A percentile compares a stretch with the other conserved stretches of the same genome.
These are phyloP conservation scores for Ladona fulva DNA, from an alignment of 1,140 invertebrate genomes.

Conservation along the genomic window DNA sequence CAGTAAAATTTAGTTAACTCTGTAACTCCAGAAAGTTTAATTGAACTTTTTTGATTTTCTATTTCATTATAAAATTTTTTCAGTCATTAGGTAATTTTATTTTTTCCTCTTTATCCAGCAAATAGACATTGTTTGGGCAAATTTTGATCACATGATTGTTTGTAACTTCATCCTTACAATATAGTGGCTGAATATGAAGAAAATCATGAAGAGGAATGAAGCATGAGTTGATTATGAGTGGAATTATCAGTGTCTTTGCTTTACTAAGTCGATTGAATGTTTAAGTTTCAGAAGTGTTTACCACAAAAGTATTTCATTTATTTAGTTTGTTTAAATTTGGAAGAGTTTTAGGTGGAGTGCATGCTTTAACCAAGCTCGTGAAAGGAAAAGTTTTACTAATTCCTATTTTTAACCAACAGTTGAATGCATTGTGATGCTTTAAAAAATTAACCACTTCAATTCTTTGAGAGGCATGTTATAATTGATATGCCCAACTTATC, in stretches of 20 bases:
- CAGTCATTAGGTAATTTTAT: neutral
- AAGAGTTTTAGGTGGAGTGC: neutral
- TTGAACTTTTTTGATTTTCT: too few species aligned
- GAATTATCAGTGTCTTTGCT: conserved; percentile 6
- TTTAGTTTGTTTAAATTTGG: neutral
- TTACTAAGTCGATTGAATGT: neutral
- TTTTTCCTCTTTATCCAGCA: neutral
- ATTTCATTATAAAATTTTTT: too few species aligned
- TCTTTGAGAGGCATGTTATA: neutral
- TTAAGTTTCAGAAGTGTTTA: neutral
- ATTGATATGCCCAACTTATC: too few species aligned
- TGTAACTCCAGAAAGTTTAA: too few species aligned
- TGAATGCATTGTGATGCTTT: conserved; percentile 6
- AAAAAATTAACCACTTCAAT: neutral
- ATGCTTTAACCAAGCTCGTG: neutral
- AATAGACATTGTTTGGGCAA: neutral
- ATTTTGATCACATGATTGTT: neutral
- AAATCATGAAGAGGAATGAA: neutral
- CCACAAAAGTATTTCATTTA: neutral
- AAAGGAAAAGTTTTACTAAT: neutral
- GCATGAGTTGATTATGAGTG: neutral
- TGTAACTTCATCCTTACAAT: neutral
- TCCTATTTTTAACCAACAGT: neutral
- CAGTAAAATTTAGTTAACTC: too few species aligned
- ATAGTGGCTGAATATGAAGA: neutral